These are phyloP conservation scores for Petaurus breviceps DNA, from an alignment of 2,113 vertebrate species.

Conservation along the genomic window DNA sequence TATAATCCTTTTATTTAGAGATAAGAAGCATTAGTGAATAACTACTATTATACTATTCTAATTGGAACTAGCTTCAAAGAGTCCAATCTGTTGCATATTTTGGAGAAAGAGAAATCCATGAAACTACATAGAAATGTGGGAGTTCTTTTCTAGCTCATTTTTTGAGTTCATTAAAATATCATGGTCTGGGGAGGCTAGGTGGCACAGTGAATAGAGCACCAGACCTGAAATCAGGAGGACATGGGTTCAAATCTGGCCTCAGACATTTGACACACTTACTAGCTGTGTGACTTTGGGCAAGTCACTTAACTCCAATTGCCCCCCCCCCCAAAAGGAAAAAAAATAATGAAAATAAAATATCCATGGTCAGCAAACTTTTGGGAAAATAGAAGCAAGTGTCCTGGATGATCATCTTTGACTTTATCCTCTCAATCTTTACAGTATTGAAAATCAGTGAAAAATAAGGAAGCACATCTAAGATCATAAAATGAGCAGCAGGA, in stretches of 20 bases:
- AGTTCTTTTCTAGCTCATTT: slow-evolving; percentile 82
- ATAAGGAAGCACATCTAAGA: slow-evolving; percentile 88
- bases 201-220: no score
- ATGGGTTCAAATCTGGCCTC: no score
- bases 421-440: slow-evolving; percentile 82
- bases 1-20: neutral
- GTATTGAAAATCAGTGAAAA: slow-evolving; percentile 89
- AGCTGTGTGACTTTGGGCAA: no score
- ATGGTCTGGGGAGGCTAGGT: no score
- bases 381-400: slow-evolving; percentile 86
- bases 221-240: no score
- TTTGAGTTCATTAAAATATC: slow-evolving; percentile 82
- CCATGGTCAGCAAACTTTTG: slow-evolving; percentile 84
- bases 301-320: no score
- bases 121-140: slow-evolving; percentile 87
- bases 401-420: slow-evolving; percentile 81
- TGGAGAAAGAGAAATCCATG: slow-evolving; percentile 83
- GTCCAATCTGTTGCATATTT: slow-evolving; percentile 81
- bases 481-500: slow-evolving; percentile 88
- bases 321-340: no score
- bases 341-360: no score
- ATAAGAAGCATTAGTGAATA: neutral
- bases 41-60: neutral
- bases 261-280: no score
- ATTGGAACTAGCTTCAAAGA: slow-evolving; percentile 64